Base-by-base conservation (phyloP, 2,113 vertebrate genomes). In the Eira barbara region DNA sequence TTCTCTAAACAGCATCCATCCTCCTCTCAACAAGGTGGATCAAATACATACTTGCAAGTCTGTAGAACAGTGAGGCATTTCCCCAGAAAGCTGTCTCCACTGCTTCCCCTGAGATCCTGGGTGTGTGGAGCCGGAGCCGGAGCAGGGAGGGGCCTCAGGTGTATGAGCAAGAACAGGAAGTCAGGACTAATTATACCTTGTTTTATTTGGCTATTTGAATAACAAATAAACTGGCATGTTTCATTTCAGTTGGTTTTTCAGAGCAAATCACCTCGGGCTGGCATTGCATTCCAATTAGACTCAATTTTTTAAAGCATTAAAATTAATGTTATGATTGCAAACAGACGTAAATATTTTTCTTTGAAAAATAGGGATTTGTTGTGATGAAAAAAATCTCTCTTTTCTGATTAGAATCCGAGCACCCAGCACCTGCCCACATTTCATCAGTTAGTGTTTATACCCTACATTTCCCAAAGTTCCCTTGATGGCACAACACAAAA, bases 151-250 rank as follows among this genome's bases (percentile, higher is more conserved):
- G 95, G 96, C 93, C 84, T 52, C 79, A 20, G 85, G 89, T 81
- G 59, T 81, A 2, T 80, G 78, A 73, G 67, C 86, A 55, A 79
- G 84, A 93, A 47, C 93, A 93, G 97, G 97, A 98, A 98, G 98
- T 97, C 9, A 11, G 97, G 34, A 59, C 86, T 83, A 80, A 94
- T 96, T 85, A 94, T 17, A 93, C 84, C 88, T 91, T 88, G 81
- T 87, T 92, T 76, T 88, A 97, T 78, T 63, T 92, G 92, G 84
- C 90, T 49, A 88, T 97, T 94, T 95, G 93, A 94, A 73, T 84
- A 96, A 96, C 71, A 36, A 93, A 97, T 57, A 95, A 92, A 96
- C 89, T 57, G 94, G 71, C 65, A 67, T 47, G 78, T 89, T 95
- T 89, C 71, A 34, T 84, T 42, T 95, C 92, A 65, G 49, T 73